phyloP scores from a whole-genome alignment of 2,113 vertebrate species.

The Brachyistius frenatus region DNA sequence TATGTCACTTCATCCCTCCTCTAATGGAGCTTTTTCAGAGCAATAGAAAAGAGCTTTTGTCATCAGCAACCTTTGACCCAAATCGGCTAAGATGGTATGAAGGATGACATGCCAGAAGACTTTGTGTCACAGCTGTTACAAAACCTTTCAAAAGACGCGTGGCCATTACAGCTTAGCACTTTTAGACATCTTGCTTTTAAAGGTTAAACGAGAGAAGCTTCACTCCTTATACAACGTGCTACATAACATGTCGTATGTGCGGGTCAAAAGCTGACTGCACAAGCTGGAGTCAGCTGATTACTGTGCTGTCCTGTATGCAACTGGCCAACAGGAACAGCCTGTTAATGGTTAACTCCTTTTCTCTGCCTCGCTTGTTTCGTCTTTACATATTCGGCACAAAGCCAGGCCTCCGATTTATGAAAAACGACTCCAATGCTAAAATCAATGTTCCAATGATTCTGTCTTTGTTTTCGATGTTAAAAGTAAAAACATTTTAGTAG shows the following conservation, averaged over 20 bases:
- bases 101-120: conserved; percentile 22
- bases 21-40: too few relatives aligned
- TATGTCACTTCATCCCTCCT: too few relatives aligned
- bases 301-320: background rate
- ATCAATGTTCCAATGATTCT: background rate
- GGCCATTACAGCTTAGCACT: conserved; percentile 28
- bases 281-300: background rate
- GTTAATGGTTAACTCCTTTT: conserved; percentile 58
- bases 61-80: conserved; percentile 29
- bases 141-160: background rate
- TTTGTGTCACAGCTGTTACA: background rate
- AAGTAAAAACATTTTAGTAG: background rate
- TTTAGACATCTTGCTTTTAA: background rate
- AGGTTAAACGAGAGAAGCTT: background rate
- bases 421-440: background rate
- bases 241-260: background rate
- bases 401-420: background rate
- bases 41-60: background rate
- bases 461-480: background rate
- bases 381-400: background rate
- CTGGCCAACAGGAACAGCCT: conserved; percentile 18
- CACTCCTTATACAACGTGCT: background rate
- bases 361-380: background rate
- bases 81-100: background rate
- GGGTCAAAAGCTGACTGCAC: conserved; percentile 12